Evolutionary conservation across 1,140 invertebrate genomes (phyloP).

Genomic region (Metopolophium dirhodum): DNA sequence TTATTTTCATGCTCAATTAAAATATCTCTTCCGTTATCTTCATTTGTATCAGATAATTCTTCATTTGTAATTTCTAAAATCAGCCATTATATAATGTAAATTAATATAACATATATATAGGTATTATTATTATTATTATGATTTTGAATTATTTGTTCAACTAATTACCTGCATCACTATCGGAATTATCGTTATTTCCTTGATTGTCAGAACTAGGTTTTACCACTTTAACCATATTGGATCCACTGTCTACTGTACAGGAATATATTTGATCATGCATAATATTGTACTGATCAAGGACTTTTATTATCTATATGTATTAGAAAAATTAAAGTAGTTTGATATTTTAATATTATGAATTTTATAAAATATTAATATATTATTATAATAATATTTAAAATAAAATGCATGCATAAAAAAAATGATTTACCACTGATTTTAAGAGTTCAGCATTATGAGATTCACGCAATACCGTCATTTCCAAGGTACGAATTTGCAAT

Average conservation of each 20-base stretch:
- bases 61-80: background rate
- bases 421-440: background rate
- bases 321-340: background rate
- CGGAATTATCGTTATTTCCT: no score
- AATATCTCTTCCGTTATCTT: background rate
- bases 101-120: background rate
- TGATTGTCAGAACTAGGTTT: background rate
- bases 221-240: background rate
- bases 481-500: background rate
- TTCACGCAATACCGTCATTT: background rate
- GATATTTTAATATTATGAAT: no score
- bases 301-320: background rate
- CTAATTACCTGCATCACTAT: background rate
- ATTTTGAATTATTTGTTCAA: background rate
- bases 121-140: no score
- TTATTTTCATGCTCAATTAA: background rate
- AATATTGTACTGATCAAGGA: background rate
- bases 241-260: background rate
- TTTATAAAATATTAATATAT: background rate
- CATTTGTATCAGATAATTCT: background rate
- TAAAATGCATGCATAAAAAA: background rate
- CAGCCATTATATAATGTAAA: background rate
- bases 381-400: background rate
- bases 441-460: background rate
- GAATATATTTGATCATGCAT: background rate